These are phyloP conservation scores for Dallia pectoralis DNA, from an alignment of 2,797 vertebrate species.

Conservation along the genomic window DNA sequence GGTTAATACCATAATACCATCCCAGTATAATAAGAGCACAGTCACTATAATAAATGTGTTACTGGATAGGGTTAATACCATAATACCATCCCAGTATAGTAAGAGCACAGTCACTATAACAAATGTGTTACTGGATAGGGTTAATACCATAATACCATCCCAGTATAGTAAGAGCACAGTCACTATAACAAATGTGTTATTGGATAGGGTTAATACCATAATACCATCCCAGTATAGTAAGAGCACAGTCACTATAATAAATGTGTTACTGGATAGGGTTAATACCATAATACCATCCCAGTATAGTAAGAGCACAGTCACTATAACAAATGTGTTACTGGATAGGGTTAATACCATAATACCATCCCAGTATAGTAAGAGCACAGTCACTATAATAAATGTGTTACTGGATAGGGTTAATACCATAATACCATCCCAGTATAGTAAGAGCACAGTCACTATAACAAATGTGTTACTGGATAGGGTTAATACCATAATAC, in stretches of 20 bases:
- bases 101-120: slow-evolving; percentile 16
- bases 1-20: slow-evolving; percentile 50
- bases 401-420: slow-evolving; percentile 30
- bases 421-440: slow-evolving; percentile 48
- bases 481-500: slow-evolving; percentile 48
- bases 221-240: slow-evolving; percentile 35
- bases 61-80: slow-evolving; percentile 41
- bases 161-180: slow-evolving; percentile 26
- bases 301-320: slow-evolving; percentile 23
- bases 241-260: slow-evolving; percentile 16
- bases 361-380: slow-evolving; percentile 32
- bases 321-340: slow-evolving; percentile 21
- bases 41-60: slow-evolving; percentile 15
- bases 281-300: slow-evolving; percentile 50
- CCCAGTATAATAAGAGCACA: slow-evolving; percentile 28
- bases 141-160: slow-evolving; percentile 49
- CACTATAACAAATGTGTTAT: slow-evolving; percentile 18
- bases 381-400: slow-evolving; percentile 14
- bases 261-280: slow-evolving; percentile 25
- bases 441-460: slow-evolving; percentile 21
- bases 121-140: slow-evolving; percentile 24
- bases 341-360: slow-evolving; percentile 47
- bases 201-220: slow-evolving; percentile 45
- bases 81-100: slow-evolving; percentile 41
- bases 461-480: slow-evolving; percentile 23